Base-by-base conservation (phyloP, 2,113 vertebrate genomes). In the Leptodactylus fuscus region DNA sequence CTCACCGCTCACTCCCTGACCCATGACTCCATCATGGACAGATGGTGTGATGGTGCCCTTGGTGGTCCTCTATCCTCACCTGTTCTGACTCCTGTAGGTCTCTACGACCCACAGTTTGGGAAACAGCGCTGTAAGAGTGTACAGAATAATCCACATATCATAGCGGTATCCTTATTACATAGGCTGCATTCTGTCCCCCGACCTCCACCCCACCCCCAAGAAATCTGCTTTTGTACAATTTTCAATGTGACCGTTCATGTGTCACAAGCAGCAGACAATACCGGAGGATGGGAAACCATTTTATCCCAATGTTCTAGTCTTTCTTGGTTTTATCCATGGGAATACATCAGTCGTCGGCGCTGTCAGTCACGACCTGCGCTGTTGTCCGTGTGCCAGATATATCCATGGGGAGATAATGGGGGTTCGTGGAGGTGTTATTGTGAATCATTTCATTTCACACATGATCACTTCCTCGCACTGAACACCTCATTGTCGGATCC, bases 391-490 rank as follows among this genome's bases (percentile, higher is more conserved):
- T 85, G 83, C 62, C 83, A 85, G 48, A 78, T 69, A 34, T 69
- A 51, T n/a, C n/a, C 22, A 78, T 53, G 65, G 60, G 65, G 77
- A 85, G 83, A 75, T 85, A 85, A 78, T 78, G 44, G 22, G 49
- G 74, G 46, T 29, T 69, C 29, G 70, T 12, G 13, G 51, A 78
- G 53, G 48, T 85, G 83, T 65, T 69, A 51, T 69, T 53, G 60
- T 85, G 60, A 85, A 79, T 83, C 82, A 71, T 58, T 85, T 79
- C 32, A 79, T 77, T 79, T 70, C 83, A 85, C 83, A 85, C 83
- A 55, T 58, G 76, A 48, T 46, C 76, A 85, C 74, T 69, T 85
- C 83, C 75, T 51, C 74, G 36, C 62, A 70, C 65, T 70, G 36
- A 85, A 70, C 62, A 70, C 48, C 58, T 80, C 71, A 85, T 80